Evolutionary conservation across 2,888 invertebrate genomes (phyloP).

Genomic region (Aphidius colemani): DNA sequence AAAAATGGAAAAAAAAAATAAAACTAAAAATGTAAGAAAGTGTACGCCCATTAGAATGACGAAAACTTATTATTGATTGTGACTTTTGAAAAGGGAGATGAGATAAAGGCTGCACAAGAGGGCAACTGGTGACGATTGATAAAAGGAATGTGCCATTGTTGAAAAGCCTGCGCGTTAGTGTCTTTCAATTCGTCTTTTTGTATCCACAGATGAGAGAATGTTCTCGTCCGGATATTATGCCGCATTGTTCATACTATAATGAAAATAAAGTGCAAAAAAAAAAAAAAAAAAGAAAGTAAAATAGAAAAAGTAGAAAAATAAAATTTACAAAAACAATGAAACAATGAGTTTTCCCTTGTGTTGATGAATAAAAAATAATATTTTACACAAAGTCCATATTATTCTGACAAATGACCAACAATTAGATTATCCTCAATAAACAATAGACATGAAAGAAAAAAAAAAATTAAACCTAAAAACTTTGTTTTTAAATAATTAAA

Average conservation of each 20-base stretch:
- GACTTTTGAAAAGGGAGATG: slow-evolving; percentile 13
- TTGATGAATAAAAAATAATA: slow-evolving; percentile 7
- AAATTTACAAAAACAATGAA: background rate
- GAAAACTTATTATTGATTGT: slow-evolving; percentile 25
- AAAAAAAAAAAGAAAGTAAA: slow-evolving; percentile 4
- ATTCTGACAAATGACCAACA: no score
- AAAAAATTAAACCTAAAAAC: no score
- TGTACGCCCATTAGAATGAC: background rate
- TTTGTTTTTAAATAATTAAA: background rate
- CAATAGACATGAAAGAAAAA: no score
- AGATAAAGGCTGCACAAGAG: slow-evolving; percentile 5
- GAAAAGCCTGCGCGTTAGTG: slow-evolving; percentile 26
- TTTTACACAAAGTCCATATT: no score
- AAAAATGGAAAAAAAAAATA: background rate
- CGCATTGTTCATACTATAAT: slow-evolving; percentile 39
- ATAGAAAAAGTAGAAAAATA: background rate
- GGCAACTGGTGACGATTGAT: slow-evolving; percentile 42
- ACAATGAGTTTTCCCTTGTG: background rate
- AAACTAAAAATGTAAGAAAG: background rate
- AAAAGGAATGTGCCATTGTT: slow-evolving; percentile 32
- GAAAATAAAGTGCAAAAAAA: slow-evolving; percentile 23
- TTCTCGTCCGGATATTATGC: slow-evolving; percentile 35
- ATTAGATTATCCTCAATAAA: no score
- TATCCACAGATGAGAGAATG: slow-evolving; percentile 11
- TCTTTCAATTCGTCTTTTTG: slow-evolving; percentile 29